A percentile compares a stretch with the other conserved stretches of the same genome.
phyloP scores from a whole-genome alignment of 2,888 invertebrate species.

The Meliscaeva auricollis region DNA sequence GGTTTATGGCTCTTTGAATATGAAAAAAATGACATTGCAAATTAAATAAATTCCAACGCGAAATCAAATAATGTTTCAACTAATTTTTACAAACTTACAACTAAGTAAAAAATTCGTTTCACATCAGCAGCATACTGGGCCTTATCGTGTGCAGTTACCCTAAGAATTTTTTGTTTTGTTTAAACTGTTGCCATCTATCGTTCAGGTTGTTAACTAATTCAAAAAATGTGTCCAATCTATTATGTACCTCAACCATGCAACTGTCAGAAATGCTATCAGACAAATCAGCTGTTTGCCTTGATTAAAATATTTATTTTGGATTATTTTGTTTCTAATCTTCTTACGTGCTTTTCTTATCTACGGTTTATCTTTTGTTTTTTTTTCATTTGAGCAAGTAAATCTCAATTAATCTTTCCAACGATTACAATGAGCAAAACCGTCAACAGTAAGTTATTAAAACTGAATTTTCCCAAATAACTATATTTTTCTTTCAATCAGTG shows the following conservation, averaged over 20 bases:
- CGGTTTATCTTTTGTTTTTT: neutral
- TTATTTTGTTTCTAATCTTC: neutral
- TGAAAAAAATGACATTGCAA: too few species aligned
- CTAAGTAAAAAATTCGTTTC: too few species aligned
- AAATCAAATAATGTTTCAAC: too few species aligned
- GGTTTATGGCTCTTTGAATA: too few species aligned
- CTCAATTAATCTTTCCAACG: neutral
- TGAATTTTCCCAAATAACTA: neutral
- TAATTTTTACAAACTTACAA: too few species aligned
- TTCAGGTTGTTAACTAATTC: neutral
- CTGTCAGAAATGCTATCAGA: conserved; percentile 40
- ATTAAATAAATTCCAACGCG: too few species aligned
- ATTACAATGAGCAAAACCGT: conserved; percentile 38
- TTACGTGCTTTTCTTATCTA: neutral
- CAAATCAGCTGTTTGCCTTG: neutral
- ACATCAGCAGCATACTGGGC: too few species aligned
- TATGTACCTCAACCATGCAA: conserved; percentile 15
- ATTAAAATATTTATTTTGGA: neutral
- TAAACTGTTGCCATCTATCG: neutral
- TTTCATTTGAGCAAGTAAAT: neutral
- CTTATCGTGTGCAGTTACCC: neutral
- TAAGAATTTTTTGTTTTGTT: too few species aligned
- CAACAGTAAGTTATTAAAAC: conserved; percentile 26
- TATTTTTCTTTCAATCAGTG: conserved; percentile 75
- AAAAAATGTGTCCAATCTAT: neutral